phyloP scores from a whole-genome alignment of 1,140 invertebrate genomes.

The Drosophila pseudoananassae region DNA sequence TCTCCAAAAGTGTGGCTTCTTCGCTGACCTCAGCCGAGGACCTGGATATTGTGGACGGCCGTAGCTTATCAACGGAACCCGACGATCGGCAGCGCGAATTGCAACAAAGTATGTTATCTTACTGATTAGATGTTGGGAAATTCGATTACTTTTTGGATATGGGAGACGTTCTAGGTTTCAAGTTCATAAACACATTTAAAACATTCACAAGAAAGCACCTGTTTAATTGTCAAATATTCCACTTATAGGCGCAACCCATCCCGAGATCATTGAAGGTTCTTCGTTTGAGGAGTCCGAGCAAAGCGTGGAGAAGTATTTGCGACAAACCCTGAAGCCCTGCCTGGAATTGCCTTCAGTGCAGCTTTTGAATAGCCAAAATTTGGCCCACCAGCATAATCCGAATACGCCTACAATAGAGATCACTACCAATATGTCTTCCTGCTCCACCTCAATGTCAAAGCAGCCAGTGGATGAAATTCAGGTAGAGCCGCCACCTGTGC shows the following conservation, averaged over 20 bases:
- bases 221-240: no score
- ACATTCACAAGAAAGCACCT: no score
- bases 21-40: slow-evolving; percentile 84
- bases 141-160: background rate
- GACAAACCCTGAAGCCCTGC: slow-evolving; percentile 74
- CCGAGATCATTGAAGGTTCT: slow-evolving; percentile 73
- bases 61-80: slow-evolving; percentile 79
- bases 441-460: slow-evolving; percentile 55
- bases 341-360: slow-evolving; percentile 71
- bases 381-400: slow-evolving; percentile 63
- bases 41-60: slow-evolving; percentile 84
- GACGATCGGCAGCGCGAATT: slow-evolving; percentile 68
- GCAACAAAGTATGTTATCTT: slow-evolving; percentile 43
- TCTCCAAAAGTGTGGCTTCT: slow-evolving; percentile 84
- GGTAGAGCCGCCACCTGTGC: slow-evolving; percentile 64
- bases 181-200: no score
- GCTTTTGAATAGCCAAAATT: slow-evolving; percentile 53
- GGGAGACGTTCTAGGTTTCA: no score
- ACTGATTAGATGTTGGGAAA: background rate
- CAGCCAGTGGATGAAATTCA: slow-evolving; percentile 68
- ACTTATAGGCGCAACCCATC: slow-evolving; percentile 44
- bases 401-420: slow-evolving; percentile 78
- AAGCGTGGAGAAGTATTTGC: slow-evolving; percentile 78
- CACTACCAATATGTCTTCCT: slow-evolving; percentile 68
- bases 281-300: slow-evolving; percentile 80